Base-by-base conservation (phyloP, 2,113 vertebrate species). In the Petromus typicus region DNA sequence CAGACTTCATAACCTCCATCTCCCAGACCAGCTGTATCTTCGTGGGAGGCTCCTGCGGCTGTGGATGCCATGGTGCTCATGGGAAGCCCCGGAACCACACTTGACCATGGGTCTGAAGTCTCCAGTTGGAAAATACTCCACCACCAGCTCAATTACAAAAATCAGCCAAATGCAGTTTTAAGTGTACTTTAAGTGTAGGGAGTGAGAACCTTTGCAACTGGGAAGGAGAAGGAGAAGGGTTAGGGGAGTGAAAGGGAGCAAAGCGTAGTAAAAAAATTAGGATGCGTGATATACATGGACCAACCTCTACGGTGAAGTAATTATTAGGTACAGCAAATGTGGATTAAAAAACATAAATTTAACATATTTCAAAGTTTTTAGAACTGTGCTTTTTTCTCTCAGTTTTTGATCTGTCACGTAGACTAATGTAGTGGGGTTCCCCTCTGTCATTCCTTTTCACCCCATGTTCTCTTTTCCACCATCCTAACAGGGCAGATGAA, bases 401-500 rank as follows among this genome's bases (percentile, higher is more conserved):
- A 80, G 61, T 54, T 75, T 86, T 76, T 30, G 2, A 1, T 93
- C 51, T 86, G 51, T 67, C 23, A 37, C 61, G 23, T 27, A 81
- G 25, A 27, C 14, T 66, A 86, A 67, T 59, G 86, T 82, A 56
- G 9, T n/a, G 45, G 94, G 18, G 45, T 76, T 71, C 17, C 32
- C 64, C 82, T 1, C 40, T 82, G 27, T 73, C 54, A 76, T 59
- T 81, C 48, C 57, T 87, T 91, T 84, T 86, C 3, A 94, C 25
- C 30, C 90, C 37, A n/a, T 91, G 76, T 93, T 87, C n/a, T 95
- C 12, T 48, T 97, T 97, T 95, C 64, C 97, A 43, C 96, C 97
- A 78, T 91, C 67, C 88, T 97, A 48, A 88, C 89, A 98, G 98
- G 97, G 98, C 98, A 97, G 98, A 98, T 83, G 98, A 98, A 95